Evolutionary conservation across 2,797 vertebrate species (phyloP), one percentile per base, ranked within the genome.

Genomic region (Hyperoplus lanceolatus): DNA sequence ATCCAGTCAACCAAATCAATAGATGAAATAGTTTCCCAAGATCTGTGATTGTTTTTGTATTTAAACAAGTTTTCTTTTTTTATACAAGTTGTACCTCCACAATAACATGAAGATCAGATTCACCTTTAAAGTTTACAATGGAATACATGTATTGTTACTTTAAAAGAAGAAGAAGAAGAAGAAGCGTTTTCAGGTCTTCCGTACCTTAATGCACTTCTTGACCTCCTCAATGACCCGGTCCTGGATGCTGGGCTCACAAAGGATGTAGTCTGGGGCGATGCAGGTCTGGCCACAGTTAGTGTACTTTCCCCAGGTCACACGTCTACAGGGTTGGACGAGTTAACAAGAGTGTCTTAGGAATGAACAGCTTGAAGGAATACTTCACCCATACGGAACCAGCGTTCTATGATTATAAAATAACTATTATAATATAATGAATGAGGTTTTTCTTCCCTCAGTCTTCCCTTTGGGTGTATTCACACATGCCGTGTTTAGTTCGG

Each of bases 231-330:
- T 96, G 13, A 99, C 91, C 11, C 59, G 80, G 70, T 91, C 86
- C 91, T 99, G 96, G 76, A 98, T 94, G 70, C 96, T 95, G 0
- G 96, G 91, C 18, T 97, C 94, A 14, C 98, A 99, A 15, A 99
- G 95, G 81, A 99, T 57, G 80, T 98, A 99, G 90, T 99, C 98
- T 0, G 98, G 98, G 53, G 98, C 97, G 0, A 99, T 97, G 92
- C 98, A 99, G 0, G 96, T 99, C 77, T 99, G 98, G 14, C 98
- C 98, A 45, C 97, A 97, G 89, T 99, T 99, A 36, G 93, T 86
- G 85, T 93, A 98, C 78, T 98, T 98, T 15, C 97, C 98, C 98
- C 98, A 99, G 0, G 97, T 70, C 53, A 98, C 91, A 12, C 98
- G 96, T 71, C 98, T 99, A 11, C 12, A 54, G 3, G 73, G 68